Conservation (phyloP, 2,113 vertebrate genomes). For the Pantherophis guttatus region DNA sequence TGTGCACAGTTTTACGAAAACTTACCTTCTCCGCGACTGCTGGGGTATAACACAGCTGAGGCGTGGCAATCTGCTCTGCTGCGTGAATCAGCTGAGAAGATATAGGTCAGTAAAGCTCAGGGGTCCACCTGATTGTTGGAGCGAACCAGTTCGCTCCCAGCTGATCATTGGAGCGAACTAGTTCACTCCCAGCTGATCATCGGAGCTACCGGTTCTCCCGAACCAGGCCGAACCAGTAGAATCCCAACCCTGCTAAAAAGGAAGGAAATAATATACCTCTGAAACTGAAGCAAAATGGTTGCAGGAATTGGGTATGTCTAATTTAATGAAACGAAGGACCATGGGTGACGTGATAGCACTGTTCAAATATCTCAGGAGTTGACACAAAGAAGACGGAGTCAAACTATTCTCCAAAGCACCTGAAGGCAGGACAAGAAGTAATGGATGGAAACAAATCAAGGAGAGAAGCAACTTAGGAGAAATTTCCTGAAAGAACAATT, state of each 20-base stretch:
- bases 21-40: no score
- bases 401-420: background rate
- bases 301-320: background rate
- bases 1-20: no score
- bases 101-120: no score
- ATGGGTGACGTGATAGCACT: background rate
- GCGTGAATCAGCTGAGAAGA: no score
- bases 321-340: background rate
- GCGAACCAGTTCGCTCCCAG: no score
- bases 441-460: background rate
- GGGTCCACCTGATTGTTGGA: no score
- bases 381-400: background rate
- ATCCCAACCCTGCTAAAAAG: background rate
- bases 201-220: no score
- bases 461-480: background rate
- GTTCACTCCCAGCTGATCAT: no score
- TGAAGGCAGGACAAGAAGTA: background rate
- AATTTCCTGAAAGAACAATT: background rate
- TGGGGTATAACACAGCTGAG: no score
- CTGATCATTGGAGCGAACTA: no score
- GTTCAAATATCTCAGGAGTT: background rate
- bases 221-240: no score
- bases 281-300: background rate
- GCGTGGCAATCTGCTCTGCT: no score
- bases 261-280: background rate